phyloP scores from a whole-genome alignment of 2,888 invertebrate species.

The Drosophila mayaguana region DNA sequence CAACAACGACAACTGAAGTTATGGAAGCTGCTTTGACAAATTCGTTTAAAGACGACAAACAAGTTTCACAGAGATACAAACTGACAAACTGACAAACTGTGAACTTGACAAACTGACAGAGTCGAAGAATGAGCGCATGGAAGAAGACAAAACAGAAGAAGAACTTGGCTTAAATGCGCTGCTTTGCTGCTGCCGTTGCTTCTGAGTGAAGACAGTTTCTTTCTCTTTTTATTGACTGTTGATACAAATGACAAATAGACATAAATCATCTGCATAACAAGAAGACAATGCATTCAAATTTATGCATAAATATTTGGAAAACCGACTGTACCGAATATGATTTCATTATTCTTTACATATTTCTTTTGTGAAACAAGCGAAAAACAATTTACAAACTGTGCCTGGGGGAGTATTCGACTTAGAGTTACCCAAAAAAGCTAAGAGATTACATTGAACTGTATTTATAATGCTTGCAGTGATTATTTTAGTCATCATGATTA shows the following conservation, averaged over 20 bases:
- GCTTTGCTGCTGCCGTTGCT: too few relatives aligned
- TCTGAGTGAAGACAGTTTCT: constrained; percentile 19
- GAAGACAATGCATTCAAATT: constrained; percentile 31
- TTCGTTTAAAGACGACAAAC: constrained; percentile 69
- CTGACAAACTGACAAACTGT: constrained; percentile 25
- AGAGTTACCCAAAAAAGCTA: not conserved
- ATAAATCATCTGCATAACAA: constrained; percentile 39
- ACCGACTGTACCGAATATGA: constrained; percentile 21
- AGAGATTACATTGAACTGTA: not conserved
- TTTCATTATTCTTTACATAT: constrained; percentile 7
- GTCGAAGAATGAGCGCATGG: constrained; percentile 1
- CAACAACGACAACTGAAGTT: constrained; percentile 50
- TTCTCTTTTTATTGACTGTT: constrained; percentile 15
- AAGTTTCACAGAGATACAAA: constrained; percentile 57
- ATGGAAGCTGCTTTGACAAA: constrained; percentile 76
- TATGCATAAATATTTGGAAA: constrained; percentile 50
- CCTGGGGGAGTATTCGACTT: not conserved
- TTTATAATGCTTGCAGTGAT: not conserved
- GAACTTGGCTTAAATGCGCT: not conserved
- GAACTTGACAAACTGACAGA: constrained; percentile 8
- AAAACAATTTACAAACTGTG: not conserved
- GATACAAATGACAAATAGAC: constrained; percentile 35
- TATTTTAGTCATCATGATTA: too few relatives aligned
- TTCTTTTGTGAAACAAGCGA: not conserved
- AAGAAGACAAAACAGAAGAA: not conserved